Percentiles rank a stretch among this genome's conserved stretches.
phyloP scores from a whole-genome alignment of 2,888 invertebrate species.

The Dione juno region DNA sequence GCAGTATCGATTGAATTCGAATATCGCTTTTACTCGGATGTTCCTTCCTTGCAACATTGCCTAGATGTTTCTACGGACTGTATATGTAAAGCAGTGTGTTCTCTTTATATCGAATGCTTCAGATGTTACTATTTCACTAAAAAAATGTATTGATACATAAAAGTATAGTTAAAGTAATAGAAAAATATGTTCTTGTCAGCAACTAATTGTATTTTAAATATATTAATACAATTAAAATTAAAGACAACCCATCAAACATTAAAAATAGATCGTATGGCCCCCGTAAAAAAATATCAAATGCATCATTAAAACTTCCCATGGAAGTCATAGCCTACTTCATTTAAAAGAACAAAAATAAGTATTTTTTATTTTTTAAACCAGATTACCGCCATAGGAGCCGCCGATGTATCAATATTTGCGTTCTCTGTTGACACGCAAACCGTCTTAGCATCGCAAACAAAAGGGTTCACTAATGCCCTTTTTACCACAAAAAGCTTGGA shows the following conservation, averaged over 20 bases:
- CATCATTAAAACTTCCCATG: slow-evolving; percentile 54
- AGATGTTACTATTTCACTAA: too few relatives aligned
- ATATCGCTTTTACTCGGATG: slow-evolving; percentile 49
- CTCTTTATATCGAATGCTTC: neutral
- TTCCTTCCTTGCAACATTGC: slow-evolving; percentile 27
- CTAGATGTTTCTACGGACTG: slow-evolving; percentile 17
- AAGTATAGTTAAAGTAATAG: too few relatives aligned
- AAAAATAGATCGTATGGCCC: neutral
- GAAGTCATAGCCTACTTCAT: slow-evolving; percentile 57
- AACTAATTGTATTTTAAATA: too few relatives aligned
- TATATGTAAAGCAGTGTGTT: neutral
- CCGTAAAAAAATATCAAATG: slow-evolving; percentile 31
- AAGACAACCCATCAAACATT: neutral
- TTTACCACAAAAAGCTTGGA: slow-evolving; percentile 79
- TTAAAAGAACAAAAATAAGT: slow-evolving; percentile 55
- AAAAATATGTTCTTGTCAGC: neutral
- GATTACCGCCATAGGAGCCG: slow-evolving; percentile 78
- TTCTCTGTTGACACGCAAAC: slow-evolving; percentile 78
- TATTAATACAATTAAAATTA: neutral
- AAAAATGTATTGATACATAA: neutral
- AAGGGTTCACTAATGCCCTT: slow-evolving; percentile 83
- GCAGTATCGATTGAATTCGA: slow-evolving; percentile 62
- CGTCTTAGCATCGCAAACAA: slow-evolving; percentile 79
- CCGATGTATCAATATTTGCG: slow-evolving; percentile 74
- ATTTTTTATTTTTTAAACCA: slow-evolving; percentile 55